Evolutionary conservation across 2,113 vertebrate species (phyloP).

Genomic region (Chroicocephalus ridibundus): DNA sequence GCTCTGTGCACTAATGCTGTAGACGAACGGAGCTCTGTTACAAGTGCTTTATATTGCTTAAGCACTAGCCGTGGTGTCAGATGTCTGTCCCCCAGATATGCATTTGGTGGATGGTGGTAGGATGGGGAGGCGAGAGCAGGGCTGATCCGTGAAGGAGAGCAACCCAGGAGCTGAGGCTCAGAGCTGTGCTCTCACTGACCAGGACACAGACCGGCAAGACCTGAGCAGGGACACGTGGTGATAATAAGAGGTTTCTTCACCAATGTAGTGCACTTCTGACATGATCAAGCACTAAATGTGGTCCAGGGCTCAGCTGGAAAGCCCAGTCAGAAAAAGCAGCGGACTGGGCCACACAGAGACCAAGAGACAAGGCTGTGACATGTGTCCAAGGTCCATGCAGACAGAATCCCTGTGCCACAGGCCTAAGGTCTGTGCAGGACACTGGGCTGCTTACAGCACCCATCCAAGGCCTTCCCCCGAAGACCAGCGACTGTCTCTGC

Average conservation of each 20-base stretch:
- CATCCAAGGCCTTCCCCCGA: not conserved
- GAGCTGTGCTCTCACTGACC: not conserved
- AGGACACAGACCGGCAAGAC: not conserved
- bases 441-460: not conserved
- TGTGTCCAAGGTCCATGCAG: not conserved
- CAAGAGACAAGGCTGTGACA: not conserved
- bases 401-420: not conserved
- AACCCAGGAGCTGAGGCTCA: not conserved
- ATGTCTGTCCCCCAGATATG: not conserved
- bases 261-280: rapidly evolving
- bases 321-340: not conserved
- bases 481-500: not conserved
- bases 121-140: not conserved
- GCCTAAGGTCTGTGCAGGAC: not conserved
- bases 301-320: rapidly evolving
- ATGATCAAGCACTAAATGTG: not conserved
- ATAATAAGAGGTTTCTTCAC: not conserved
- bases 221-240: rapidly evolving
- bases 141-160: not conserved
- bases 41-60: not conserved
- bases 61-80: rapidly evolving
- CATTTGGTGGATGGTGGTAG: not conserved
- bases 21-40: not conserved
- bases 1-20: not conserved
- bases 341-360: not conserved